Percentiles rank a stretch among this genome's conserved stretches.
Evolutionary conservation across 2,797 vertebrate genomes (phyloP).

Genomic region (Halcyon smyrnensis): DNA sequence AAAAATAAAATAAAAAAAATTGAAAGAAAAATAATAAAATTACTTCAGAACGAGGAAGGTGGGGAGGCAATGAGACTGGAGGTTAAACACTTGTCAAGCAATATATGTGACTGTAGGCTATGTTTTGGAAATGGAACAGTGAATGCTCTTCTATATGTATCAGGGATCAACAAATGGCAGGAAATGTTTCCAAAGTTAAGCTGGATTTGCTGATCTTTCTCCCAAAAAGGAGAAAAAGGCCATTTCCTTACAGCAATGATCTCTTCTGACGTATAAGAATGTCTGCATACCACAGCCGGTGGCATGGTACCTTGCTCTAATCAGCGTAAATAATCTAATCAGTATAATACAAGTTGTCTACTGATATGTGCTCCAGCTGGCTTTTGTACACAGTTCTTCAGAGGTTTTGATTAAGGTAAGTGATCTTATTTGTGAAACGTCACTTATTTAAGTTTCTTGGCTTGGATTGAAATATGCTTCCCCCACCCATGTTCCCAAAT

Average conservation of each 20-base stretch:
- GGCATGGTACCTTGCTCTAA: not conserved
- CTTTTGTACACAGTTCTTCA: not conserved
- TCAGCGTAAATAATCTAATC: not conserved
- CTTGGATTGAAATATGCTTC: not conserved
- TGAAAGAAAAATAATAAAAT: not conserved
- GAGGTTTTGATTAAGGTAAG: not conserved
- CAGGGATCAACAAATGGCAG: not conserved
- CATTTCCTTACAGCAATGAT: not conserved
- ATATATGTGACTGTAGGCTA: not conserved
- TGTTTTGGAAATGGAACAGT: not conserved
- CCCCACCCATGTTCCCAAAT: not conserved
- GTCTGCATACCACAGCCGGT: not conserved
- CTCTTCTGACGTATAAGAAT: not conserved
- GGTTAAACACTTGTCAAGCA: not conserved
- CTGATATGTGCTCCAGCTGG: not conserved
- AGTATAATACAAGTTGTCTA: not conserved
- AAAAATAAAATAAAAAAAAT: no score
- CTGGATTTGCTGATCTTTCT: not conserved
- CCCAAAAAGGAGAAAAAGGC: not conserved
- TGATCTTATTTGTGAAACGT: not conserved
- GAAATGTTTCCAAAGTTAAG: not conserved
- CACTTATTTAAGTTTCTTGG: not conserved
- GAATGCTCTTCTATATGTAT: not conserved
- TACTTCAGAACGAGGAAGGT: not conserved
- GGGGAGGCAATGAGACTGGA: not conserved